A percentile compares a stretch with the other conserved stretches of the same genome.
These are phyloP conservation scores for Hippopotamyrus pictus DNA, from an alignment of 2,797 vertebrate species.

Conservation along the genomic window DNA sequence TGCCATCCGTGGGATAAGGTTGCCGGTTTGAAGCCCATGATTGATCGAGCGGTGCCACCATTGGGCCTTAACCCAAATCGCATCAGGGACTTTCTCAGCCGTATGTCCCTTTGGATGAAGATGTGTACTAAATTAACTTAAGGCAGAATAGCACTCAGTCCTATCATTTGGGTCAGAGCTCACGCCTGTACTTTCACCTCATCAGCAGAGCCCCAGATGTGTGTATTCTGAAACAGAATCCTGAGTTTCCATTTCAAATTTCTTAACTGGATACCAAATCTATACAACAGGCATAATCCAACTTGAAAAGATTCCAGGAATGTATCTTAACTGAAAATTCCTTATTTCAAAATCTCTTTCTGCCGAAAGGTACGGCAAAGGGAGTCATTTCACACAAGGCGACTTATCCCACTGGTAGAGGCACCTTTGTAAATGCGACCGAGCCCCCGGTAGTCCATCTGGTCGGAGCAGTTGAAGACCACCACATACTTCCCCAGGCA, in stretches of 20 bases:
- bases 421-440: constrained; percentile 77
- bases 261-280: neutral
- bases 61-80: neutral
- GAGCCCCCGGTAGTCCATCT: constrained; percentile 78
- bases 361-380: neutral
- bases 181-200: neutral
- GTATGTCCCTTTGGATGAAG: neutral
- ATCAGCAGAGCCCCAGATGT: neutral
- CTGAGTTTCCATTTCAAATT: neutral
- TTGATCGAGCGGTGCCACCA: neutral
- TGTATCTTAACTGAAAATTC: neutral
- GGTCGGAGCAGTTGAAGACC: constrained; percentile 77
- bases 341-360: neutral
- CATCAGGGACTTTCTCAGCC: neutral
- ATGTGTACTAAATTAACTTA: neutral
- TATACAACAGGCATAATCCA: neutral
- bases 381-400: neutral
- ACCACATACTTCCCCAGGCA: constrained; percentile 77
- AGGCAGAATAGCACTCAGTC: neutral
- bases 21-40: neutral
- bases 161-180: neutral
- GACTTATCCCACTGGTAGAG: neutral
- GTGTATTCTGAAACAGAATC: neutral
- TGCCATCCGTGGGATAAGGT: neutral
- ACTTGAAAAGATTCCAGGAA: neutral